Conservation (phyloP, 2,113 vertebrate genomes). For the Shinisaurus crocodilurus region DNA sequence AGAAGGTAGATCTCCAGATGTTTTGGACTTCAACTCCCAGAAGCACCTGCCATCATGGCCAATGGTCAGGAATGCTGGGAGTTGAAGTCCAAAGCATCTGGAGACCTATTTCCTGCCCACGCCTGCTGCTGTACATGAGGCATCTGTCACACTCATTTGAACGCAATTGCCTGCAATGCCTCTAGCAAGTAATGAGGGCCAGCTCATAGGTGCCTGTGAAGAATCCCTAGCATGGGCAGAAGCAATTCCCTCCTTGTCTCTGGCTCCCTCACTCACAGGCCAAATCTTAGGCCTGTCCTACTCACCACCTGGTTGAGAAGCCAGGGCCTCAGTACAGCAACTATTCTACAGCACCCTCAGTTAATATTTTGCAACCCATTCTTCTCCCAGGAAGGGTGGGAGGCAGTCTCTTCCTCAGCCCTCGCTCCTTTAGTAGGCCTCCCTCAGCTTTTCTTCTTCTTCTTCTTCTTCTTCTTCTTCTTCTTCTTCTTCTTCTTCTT, state of each 20-base stretch:
- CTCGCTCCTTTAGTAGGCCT: background rate
- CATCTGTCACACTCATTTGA: slow-evolving; percentile 1
- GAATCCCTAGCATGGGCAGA: background rate
- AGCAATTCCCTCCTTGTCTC: background rate
- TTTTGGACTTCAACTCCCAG: no score
- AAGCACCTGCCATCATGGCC: no score
- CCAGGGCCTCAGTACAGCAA: background rate
- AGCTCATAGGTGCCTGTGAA: background rate
- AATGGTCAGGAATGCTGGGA: no score
- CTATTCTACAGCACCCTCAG: background rate
- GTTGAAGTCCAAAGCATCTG: no score
- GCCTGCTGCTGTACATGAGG: background rate
- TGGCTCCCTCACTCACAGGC: background rate
- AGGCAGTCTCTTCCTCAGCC: background rate
- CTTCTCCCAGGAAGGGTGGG: background rate
- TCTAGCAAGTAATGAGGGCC: background rate
- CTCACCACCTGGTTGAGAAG: background rate
- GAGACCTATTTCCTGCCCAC: no score
- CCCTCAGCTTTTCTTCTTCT: background rate
- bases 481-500: background rate
- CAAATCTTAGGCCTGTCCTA: background rate
- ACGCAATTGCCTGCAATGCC: background rate
- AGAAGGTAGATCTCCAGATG: no score
- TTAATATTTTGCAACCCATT: background rate
- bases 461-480: background rate